These are phyloP conservation scores for Hemibagrus guttatus DNA, from an alignment of 2,797 vertebrate species.

Conservation along the genomic window DNA sequence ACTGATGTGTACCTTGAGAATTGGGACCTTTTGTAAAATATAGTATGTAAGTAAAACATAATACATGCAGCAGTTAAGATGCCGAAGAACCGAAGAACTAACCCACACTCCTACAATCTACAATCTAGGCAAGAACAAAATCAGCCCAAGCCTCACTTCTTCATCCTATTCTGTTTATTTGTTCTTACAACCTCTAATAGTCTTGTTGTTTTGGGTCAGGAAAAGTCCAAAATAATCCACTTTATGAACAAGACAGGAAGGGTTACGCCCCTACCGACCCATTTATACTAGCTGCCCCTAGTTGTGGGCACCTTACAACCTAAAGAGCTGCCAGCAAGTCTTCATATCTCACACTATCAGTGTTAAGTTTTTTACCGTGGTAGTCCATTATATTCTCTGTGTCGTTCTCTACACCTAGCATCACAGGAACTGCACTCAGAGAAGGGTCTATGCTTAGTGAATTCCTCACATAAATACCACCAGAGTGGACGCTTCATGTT, in stretches of 20 bases:
- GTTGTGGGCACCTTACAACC: not conserved
- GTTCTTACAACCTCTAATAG: not conserved
- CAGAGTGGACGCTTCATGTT: not conserved
- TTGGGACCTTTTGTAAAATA: not conserved
- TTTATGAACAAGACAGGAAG: not conserved
- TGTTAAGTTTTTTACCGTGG: not conserved
- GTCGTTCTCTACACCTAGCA: not conserved
- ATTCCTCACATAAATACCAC: not conserved
- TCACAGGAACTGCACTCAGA: not conserved
- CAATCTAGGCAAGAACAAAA: not conserved
- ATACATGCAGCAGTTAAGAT: not conserved
- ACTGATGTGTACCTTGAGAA: not conserved
- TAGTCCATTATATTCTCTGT: not conserved
- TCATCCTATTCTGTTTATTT: not conserved
- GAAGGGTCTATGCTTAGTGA: slow-evolving; percentile 1
- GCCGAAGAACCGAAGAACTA: no score
- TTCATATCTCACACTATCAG: not conserved
- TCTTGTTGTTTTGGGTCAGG: not conserved
- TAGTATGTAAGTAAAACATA: not conserved
- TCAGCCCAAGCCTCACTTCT: not conserved
- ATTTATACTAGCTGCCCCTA: not conserved
- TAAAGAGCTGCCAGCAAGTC: no score
- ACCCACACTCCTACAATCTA: not conserved
- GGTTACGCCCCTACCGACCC: no score
- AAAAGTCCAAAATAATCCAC: not conserved